These are phyloP conservation scores for Drosophila persimilis DNA, from an alignment of 1,140 invertebrate species.

Conservation along the genomic window DNA sequence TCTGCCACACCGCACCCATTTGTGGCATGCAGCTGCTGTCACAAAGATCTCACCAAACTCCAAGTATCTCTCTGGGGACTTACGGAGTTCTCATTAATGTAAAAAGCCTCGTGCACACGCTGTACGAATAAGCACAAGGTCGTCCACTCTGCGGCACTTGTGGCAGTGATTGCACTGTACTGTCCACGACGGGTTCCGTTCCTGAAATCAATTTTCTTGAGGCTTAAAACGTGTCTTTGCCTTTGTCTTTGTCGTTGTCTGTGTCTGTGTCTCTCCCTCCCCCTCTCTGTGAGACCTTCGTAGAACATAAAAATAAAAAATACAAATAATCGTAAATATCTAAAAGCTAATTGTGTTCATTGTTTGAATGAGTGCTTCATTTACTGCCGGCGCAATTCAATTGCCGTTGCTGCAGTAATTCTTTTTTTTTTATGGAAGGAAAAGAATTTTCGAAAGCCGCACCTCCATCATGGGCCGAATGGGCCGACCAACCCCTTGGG, in stretches of 20 bases:
- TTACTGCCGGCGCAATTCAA: constrained; percentile 43
- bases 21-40: constrained; percentile 42
- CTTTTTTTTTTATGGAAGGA: constrained; percentile 18
- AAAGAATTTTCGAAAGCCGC: constrained; percentile 23
- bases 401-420: not conserved
- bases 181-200: constrained; percentile 34
- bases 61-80: constrained; percentile 20
- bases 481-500: constrained; percentile 9
- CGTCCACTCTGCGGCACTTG: constrained; percentile 42
- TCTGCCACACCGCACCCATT: constrained; percentile 57
- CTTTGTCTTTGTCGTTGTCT: too few relatives aligned
- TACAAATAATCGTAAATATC: constrained; percentile 41
- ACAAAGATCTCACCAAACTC: constrained; percentile 26
- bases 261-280: not conserved
- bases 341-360: constrained; percentile 52
- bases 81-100: constrained; percentile 65
- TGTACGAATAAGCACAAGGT: constrained; percentile 66
- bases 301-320: constrained; percentile 27
- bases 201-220: constrained; percentile 27
- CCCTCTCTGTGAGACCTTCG: constrained; percentile 8
- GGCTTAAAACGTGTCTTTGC: constrained; percentile 27
- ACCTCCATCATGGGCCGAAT: constrained; percentile 4
- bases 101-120: constrained; percentile 11
- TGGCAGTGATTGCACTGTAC: constrained; percentile 50
- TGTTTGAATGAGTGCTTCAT: not conserved